Percentiles rank a stretch among this genome's conserved stretches.
Evolutionary conservation across 2,888 invertebrate genomes (phyloP).

Genomic region (Isoperla grammatica): DNA sequence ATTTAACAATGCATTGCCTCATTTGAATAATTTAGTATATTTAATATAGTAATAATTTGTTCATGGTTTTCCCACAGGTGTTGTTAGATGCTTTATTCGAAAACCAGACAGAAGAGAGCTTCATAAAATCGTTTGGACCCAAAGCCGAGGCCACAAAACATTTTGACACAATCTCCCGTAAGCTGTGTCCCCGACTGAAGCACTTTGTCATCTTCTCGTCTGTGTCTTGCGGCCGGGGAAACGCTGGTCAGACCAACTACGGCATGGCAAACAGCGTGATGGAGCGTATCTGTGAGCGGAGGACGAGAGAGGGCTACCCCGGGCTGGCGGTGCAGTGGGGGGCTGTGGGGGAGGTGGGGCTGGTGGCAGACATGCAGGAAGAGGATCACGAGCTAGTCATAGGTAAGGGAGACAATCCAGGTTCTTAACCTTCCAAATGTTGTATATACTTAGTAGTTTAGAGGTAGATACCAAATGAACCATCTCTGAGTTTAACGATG

Average conservation of each 20-base stretch:
- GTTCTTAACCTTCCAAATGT: too few species aligned
- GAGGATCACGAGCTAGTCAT: conserved; percentile 63
- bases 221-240: conserved; percentile 58
- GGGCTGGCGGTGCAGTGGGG: conserved; percentile 60
- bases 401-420: conserved; percentile 40
- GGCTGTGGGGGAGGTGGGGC: conserved; percentile 62
- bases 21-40: too few species aligned
- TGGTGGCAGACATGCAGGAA: conserved; percentile 69
- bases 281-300: conserved; percentile 54
- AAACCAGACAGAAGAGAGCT: conserved; percentile 49
- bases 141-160: conserved; percentile 55
- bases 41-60: too few species aligned
- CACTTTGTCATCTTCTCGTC: conserved; percentile 62
- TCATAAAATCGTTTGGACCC: conserved; percentile 49
- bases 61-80: conserved; percentile 39
- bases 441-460: too few species aligned
- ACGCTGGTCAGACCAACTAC: conserved; percentile 60
- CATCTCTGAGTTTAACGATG: too few species aligned
- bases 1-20: too few species aligned
- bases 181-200: conserved; percentile 44
- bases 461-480: too few species aligned
- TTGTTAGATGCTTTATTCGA: conserved; percentile 50
- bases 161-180: conserved; percentile 51
- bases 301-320: conserved; percentile 47
- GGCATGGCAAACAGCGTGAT: conserved; percentile 57